Base-by-base conservation (phyloP, 1,140 invertebrate species). In the Atta cephalotes region DNA sequence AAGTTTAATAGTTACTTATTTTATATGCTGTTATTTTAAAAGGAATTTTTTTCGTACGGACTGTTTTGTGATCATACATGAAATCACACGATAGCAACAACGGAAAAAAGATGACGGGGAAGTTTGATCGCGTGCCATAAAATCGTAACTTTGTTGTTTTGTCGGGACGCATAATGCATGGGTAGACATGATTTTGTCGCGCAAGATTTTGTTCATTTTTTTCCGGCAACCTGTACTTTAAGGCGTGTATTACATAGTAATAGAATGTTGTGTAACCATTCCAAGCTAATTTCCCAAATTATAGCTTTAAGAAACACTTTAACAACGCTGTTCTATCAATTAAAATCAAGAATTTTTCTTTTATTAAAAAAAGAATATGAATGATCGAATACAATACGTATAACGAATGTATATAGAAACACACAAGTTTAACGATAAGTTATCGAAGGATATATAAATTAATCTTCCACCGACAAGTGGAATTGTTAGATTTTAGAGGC, bases 141-240 rank as follows among this genome's bases (percentile, higher is more conserved):
- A 74, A 76, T 84, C 56, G 31, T 84, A 84, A 84, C 25, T 74
- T 82, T 31, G 12, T 49, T 70, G 28, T 84, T 76, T 31, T 25
- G 28, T 45, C 35, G 66, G 3, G 39, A 58, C 56, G 70, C 56
- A 39, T 74, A 84, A 84, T 74, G 58, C 28, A 49, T 25, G 39
- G 12, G 56, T 25, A 45, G 79, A 81, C 12, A 18, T 16, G 66
- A 21, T 49, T 62, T 74, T 62, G 70, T 82, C 68, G 80, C 56
- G 35, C 80, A 25, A 82, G 35, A 82, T 82, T 60, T 82, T 82
- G 14, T 12, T 31, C 80, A 60, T 16, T 49, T 60, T 58, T 82
- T 18, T 12, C 3, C 16, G 10, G 28, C 70, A 84, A 76, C 70
- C 70, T 84, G 45, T 51, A 63, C 4, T 84, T 84, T 76, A 53